Conservation (phyloP, 2,888 invertebrate genomes). For the Eretmocerus hayati region DNA sequence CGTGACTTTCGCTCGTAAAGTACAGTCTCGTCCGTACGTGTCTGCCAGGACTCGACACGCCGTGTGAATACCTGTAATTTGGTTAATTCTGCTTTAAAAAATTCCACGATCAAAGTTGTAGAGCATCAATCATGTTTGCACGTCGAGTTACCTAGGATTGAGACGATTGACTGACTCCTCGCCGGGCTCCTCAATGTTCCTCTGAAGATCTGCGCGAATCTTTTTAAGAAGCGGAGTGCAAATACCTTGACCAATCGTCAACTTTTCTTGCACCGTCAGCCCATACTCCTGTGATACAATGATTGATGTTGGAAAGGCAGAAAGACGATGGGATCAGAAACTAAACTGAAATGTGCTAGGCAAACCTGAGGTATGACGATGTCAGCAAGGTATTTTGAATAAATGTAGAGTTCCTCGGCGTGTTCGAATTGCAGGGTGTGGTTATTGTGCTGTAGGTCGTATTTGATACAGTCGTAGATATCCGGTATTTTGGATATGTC, state of each 20-base stretch:
- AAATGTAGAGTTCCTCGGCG: slow-evolving; percentile 88
- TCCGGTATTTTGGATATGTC: slow-evolving; percentile 99
- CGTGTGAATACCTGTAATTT: slow-evolving; percentile 82
- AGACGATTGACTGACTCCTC: slow-evolving; percentile 93
- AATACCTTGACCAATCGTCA: slow-evolving; percentile 94
- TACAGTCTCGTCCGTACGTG: slow-evolving; percentile 98
- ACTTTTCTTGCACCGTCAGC: slow-evolving; percentile 87
- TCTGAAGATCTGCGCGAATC: slow-evolving; percentile 87
- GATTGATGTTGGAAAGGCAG: no score
- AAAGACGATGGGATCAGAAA: no score
- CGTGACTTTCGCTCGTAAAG: slow-evolving; percentile 99
- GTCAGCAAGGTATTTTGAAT: slow-evolving; percentile 95
- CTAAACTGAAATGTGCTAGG: no score
- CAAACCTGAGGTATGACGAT: slow-evolving; percentile 95
- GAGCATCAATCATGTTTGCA: neutral
- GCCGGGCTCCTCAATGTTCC: slow-evolving; percentile 83
- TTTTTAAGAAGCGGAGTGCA: slow-evolving; percentile 94
- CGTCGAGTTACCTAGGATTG: slow-evolving; percentile 69
- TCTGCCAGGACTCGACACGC: slow-evolving; percentile 94
- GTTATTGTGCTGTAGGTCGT: slow-evolving; percentile 96
- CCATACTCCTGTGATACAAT: slow-evolving; percentile 78
- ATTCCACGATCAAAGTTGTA: neutral
- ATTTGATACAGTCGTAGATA: slow-evolving; percentile 99
- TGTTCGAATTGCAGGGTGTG: slow-evolving; percentile 88
- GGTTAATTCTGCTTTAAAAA: neutral